Conservation (phyloP, 1,140 invertebrate genomes). For the Drosophila pachea region DNA sequence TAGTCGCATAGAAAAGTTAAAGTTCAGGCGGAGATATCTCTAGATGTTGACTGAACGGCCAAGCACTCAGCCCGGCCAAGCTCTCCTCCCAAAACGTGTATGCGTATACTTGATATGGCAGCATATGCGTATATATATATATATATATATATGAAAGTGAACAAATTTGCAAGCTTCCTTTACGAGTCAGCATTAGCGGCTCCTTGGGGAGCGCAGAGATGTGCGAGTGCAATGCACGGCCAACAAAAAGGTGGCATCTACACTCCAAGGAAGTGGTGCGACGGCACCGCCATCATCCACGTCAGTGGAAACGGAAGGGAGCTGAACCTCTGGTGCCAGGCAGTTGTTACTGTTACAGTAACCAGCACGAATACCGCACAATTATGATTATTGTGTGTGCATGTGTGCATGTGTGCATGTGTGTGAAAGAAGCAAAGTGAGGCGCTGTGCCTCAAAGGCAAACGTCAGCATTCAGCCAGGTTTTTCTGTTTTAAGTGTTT, state of each 20-base stretch:
- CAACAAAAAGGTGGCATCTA: slow-evolving; percentile 35
- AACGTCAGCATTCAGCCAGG: slow-evolving; percentile 22
- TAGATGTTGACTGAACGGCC: too few relatives aligned
- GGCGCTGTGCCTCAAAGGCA: slow-evolving; percentile 13
- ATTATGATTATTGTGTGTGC: slow-evolving; percentile 59
- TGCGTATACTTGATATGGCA: too few relatives aligned
- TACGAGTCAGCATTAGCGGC: slow-evolving; percentile 21
- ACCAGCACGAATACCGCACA: slow-evolving; percentile 44
- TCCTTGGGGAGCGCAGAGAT: slow-evolving; percentile 41
- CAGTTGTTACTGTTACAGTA: slow-evolving; percentile 20
- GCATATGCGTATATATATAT: too few relatives aligned
- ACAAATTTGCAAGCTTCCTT: neutral
- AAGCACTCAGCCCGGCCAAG: too few relatives aligned
- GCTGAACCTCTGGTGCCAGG: neutral
- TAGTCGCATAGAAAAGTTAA: too few relatives aligned
- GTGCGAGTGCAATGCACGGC: slow-evolving; percentile 56
- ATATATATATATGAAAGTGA: too few relatives aligned
- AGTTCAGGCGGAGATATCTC: too few relatives aligned
- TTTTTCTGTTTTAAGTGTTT: slow-evolving; percentile 48
- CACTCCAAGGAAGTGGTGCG: slow-evolving; percentile 39
- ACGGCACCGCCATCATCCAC: neutral
- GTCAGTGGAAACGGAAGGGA: neutral
- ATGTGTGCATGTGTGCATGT: slow-evolving; percentile 5
- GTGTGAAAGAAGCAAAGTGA: slow-evolving; percentile 4
- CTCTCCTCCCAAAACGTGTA: too few relatives aligned